These are phyloP conservation scores for Sylvia atricapilla DNA, from an alignment of 2,113 vertebrate genomes.

Conservation along the genomic window DNA sequence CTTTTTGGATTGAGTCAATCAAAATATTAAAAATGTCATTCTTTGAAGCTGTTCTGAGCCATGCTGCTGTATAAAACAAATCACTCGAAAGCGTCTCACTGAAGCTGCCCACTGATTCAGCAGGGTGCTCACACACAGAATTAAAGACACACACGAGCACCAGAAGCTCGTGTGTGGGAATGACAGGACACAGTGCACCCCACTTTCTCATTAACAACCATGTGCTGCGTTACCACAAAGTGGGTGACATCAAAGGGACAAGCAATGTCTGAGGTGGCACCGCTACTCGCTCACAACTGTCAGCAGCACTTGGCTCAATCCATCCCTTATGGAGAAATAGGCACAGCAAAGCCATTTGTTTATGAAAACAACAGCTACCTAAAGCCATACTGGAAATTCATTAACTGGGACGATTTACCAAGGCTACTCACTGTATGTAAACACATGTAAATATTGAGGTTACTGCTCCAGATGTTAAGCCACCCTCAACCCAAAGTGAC, in stretches of 20 bases:
- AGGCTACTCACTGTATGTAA: not conserved
- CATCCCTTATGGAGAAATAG: not conserved
- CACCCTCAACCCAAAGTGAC: not conserved
- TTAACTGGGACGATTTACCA: not conserved
- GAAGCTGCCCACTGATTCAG: conserved; percentile 56
- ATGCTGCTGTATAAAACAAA: conserved; percentile 44
- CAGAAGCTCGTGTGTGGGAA: not conserved
- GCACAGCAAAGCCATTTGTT: not conserved
- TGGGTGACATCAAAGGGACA: not conserved
- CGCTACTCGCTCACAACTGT: not conserved
- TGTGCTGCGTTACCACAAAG: not conserved
- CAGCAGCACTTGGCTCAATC: not conserved
- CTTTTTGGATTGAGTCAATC: conserved; percentile 51
- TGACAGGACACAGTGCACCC: not conserved
- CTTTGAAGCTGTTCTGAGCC: conserved; percentile 49
- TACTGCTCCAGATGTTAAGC: not conserved
- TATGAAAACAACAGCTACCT: conserved; percentile 3
- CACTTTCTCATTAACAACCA: not conserved
- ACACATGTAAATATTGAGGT: not conserved
- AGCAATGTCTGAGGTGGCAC: not conserved
- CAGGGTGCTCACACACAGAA: not conserved
- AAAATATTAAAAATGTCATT: conserved; percentile 59
- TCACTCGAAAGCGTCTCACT: conserved; percentile 35
- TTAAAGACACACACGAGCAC: not conserved
- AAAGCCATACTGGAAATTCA: not conserved